Percentiles rank a stretch among this genome's conserved stretches.
These are phyloP conservation scores for Eufriesea mexicana DNA, from an alignment of 1,140 invertebrate species.

Conservation along the genomic window DNA sequence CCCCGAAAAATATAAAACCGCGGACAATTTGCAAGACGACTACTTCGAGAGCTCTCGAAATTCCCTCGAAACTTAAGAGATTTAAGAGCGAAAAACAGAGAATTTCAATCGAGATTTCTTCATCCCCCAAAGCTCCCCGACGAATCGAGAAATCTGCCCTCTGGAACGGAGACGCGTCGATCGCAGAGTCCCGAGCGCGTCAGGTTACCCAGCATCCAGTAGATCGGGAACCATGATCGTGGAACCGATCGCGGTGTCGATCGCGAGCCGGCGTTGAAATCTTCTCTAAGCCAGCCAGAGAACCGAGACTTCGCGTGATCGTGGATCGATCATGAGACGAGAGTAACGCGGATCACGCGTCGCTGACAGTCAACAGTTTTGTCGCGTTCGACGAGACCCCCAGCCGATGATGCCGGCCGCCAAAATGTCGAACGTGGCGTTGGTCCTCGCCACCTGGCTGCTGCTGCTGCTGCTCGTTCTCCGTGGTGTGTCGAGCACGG, in stretches of 20 bases:
- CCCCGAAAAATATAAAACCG: too few species aligned
- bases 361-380: not conserved
- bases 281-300: not conserved
- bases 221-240: conserved; percentile 44
- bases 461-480: conserved; percentile 49
- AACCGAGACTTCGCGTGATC: conserved; percentile 25
- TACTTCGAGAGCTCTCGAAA: too few species aligned
- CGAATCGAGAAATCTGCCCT: not conserved
- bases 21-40: too few species aligned
- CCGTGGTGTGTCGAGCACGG: conserved; percentile 52
- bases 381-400: not conserved
- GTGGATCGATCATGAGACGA: conserved; percentile 52
- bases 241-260: conserved; percentile 33
- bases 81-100: not conserved
- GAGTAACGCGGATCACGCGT: not conserved
- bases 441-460: conserved; percentile 33
- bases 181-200: conserved; percentile 22
- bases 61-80: too few species aligned
- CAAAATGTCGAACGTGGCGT: conserved; percentile 26
- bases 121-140: not conserved
- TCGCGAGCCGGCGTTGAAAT: conserved; percentile 25
- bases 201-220: conserved; percentile 12
- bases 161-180: not conserved
- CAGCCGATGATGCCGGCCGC: conserved; percentile 6
- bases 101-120: not conserved